Percentiles rank a stretch among this genome's conserved stretches.
These are phyloP conservation scores for Agrilus cyanescens DNA, from an alignment of 2,888 invertebrate species.

Conservation along the genomic window DNA sequence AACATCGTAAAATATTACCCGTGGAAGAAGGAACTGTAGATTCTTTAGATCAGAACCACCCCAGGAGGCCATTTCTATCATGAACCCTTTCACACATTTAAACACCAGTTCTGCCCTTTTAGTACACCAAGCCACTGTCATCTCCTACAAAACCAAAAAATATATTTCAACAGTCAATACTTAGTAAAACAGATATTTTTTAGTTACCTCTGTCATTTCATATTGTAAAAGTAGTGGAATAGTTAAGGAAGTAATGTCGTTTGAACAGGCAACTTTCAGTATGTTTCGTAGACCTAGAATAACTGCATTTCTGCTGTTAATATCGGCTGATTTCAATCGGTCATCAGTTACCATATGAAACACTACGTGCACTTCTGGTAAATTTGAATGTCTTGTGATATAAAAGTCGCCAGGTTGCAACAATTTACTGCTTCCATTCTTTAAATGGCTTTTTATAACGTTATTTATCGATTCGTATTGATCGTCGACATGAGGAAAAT, in stretches of 20 bases:
- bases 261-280: conserved; percentile 86
- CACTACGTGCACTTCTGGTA: conserved; percentile 87
- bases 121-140: conserved; percentile 94
- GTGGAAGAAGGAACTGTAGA: conserved; percentile 74
- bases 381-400: conserved; percentile 82
- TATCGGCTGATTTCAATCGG: conserved; percentile 54
- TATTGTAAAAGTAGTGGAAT: conserved; percentile 87
- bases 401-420: conserved; percentile 77
- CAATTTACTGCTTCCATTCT: conserved; percentile 38
- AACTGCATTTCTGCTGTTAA: conserved; percentile 90
- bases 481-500: conserved; percentile 76
- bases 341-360: conserved; percentile 94
- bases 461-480: conserved; percentile 63
- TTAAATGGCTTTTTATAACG: conserved; percentile 24
- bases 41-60: conserved; percentile 83
- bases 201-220: conserved; percentile 79
- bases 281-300: conserved; percentile 91
- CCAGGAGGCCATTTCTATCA: conserved; percentile 96
- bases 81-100: conserved; percentile 98
- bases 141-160: conserved; percentile 47
- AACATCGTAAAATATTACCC: conserved; percentile 35
- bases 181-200: neutral
- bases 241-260: conserved; percentile 86
- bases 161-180: conserved; percentile 3
- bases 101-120: conserved; percentile 93